Base-by-base conservation (phyloP, 35 echinoderm and acorn worm species). In the Hemicentrotus pulcherrimus region DNA sequence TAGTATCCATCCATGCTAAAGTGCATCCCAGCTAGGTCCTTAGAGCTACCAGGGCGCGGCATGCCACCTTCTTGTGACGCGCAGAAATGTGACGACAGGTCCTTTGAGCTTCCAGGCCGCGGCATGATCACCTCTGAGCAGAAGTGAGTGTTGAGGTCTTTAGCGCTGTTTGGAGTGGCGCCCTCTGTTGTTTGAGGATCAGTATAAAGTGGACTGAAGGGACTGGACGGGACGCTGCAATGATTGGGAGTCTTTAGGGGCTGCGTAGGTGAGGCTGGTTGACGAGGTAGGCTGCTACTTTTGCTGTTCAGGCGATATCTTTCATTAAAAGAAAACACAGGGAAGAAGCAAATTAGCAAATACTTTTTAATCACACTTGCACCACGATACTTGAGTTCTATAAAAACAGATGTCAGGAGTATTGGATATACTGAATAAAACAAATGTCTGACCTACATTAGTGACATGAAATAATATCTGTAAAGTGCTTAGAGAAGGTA, bases 21-120 rank as follows among this genome's bases (percentile, higher is more conserved):
- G 16, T 47, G 91, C 45, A 47, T 93, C 12, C 88, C 88, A 15
- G 91, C 91, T 58, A 93, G 46, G 48, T 93, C 91, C 11, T 47
- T 31, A 5, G 91, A 93, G 91, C 91, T 93, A 8, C 91, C 48
- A 52, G 91, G 91, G 0, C 91, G 46, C 1, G 48, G 47, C 47
- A 46, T 19, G 47, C 47, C 9, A n/a, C 65, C 19, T 78, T 78
- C 22, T 1, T 78, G 19, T 28, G 65, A n/a, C 19, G 6, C 28
- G 3, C 24, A 22, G 65, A 78, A 78, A 22, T n/a, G 65, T 5
- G 65, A 78, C 9, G 32, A 90, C 88, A 90, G 11, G 88, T 90
- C 88, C 13, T 33, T 47, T 0, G 48, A 93, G 48, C 91, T 93
- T 47, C 91, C 48, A 55, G 91, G 46, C 5, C 48, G 45, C 19